These are phyloP conservation scores for Dione vanillae DNA, from an alignment of 2,888 invertebrate species.

Conservation along the genomic window DNA sequence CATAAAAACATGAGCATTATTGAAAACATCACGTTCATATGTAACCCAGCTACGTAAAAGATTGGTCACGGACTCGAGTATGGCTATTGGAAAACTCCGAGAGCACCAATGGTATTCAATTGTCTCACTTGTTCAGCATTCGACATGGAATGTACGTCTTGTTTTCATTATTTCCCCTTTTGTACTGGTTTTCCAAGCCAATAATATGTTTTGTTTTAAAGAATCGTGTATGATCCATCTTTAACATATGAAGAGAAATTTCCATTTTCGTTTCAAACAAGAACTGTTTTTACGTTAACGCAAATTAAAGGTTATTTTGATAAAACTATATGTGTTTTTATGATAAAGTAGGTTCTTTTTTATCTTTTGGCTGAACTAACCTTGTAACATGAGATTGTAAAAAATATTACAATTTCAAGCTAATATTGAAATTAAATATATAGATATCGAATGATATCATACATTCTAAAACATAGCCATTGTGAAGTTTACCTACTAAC, in stretches of 20 bases:
- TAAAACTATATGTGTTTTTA: not conserved
- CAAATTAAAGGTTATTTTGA: slow-evolving; percentile 5
- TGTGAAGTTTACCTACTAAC: not conserved
- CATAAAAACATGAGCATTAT: slow-evolving; percentile 12
- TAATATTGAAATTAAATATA: not conserved
- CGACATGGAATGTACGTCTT: slow-evolving; percentile 25
- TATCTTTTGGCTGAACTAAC: not conserved
- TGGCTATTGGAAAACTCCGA: slow-evolving; percentile 26
- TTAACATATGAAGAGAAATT: slow-evolving; percentile 9
- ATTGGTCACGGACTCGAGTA: slow-evolving; percentile 26
- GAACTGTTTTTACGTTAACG: not conserved
- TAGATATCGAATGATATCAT: too few species aligned
- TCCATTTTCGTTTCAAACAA: not conserved
- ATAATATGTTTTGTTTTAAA: slow-evolving; percentile 1
- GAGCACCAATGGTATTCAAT: slow-evolving; percentile 28
- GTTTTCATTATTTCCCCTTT: not conserved
- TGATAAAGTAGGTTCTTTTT: not conserved
- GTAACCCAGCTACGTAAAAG: slow-evolving; percentile 24
- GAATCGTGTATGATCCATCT: not conserved
- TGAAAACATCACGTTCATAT: slow-evolving; percentile 18
- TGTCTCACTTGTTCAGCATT: slow-evolving; percentile 35
- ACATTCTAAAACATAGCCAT: not conserved
- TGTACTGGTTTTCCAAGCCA: slow-evolving; percentile 11
- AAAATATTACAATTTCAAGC: not conserved
- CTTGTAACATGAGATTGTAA: too few species aligned